Evolutionary conservation across 2,113 vertebrate genomes (phyloP).

Genomic region (Psittacus erithacus): DNA sequence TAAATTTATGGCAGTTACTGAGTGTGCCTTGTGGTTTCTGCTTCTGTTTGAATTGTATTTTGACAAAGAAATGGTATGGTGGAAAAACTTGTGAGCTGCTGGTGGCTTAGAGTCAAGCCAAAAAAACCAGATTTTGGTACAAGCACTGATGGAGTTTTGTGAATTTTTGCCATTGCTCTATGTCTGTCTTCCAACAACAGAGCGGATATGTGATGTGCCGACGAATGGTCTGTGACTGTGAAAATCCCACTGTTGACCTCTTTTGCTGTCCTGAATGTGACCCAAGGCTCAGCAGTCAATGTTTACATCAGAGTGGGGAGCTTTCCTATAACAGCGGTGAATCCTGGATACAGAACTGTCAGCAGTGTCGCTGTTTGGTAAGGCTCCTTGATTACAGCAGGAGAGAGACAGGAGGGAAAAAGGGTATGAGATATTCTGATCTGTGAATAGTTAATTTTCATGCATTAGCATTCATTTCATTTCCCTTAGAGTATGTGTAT

Average conservation of each 20-base stretch:
- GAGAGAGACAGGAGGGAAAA: neutral
- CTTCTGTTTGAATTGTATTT: neutral
- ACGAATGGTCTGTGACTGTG: slow-evolving; percentile 97
- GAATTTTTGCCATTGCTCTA: neutral
- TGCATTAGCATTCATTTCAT: neutral
- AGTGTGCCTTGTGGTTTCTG: neutral
- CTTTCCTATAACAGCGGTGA: slow-evolving; percentile 92
- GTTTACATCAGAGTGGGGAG: slow-evolving; percentile 92
- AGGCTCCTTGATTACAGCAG: slow-evolving; percentile 46
- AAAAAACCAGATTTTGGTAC: neutral
- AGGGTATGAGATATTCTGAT: neutral
- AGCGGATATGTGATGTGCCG: slow-evolving; percentile 94
- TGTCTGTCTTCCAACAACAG: slow-evolving; percentile 68
- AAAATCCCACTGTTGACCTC: slow-evolving; percentile 95
- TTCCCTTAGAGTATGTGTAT: neutral
- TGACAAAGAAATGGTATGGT: neutral
- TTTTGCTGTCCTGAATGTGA: slow-evolving; percentile 98
- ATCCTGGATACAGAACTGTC: slow-evolving; percentile 95
- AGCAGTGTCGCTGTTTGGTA: slow-evolving; percentile 96
- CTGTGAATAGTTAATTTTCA: neutral
- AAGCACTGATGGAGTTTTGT: neutral
- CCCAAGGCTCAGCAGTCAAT: slow-evolving; percentile 92
- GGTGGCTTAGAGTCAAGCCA: neutral
- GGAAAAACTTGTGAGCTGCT: neutral
- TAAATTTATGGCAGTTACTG: neutral